These are phyloP conservation scores for Notamacropus eugenii DNA, from an alignment of 2,797 vertebrate species.

Conservation along the genomic window DNA sequence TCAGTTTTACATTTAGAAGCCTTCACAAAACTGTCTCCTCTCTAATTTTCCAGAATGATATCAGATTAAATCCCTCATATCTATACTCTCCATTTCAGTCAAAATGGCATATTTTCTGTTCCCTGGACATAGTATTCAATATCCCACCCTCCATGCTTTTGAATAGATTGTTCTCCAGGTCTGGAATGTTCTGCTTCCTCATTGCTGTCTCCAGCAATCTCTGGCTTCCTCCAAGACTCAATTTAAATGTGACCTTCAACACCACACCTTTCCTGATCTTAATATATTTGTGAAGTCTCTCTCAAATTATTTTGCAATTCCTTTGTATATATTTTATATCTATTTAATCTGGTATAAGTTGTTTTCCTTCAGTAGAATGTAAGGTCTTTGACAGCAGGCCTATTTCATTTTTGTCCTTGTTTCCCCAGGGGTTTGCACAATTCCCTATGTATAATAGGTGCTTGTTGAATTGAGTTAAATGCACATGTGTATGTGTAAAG, in stretches of 20 bases:
- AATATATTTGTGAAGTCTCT: not conserved
- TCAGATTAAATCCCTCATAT: not conserved
- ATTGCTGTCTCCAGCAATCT: not conserved
- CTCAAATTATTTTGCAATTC: not conserved
- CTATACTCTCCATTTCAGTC: not conserved
- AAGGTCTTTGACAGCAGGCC: not conserved
- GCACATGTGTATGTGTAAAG: not conserved
- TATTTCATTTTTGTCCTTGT: not conserved
- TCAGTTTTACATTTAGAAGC: not conserved
- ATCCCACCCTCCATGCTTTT: not conserved
- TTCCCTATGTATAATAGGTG: not conserved
- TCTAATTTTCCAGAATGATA: not conserved
- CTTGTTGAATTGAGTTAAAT: not conserved
- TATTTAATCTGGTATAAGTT: not conserved
- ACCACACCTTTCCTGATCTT: not conserved
- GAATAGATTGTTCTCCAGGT: not conserved
- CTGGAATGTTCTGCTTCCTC: not conserved
- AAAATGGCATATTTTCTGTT: not conserved
- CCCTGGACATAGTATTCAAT: not conserved
- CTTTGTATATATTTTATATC: not conserved
- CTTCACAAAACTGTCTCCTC: not conserved
- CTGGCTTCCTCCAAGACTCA: not conserved
- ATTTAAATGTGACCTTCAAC: not conserved
- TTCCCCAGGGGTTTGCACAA: not conserved
- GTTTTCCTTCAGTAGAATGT: not conserved